These are phyloP conservation scores for Melanargia galathea DNA, from an alignment of 2,888 invertebrate species.

Conservation along the genomic window DNA sequence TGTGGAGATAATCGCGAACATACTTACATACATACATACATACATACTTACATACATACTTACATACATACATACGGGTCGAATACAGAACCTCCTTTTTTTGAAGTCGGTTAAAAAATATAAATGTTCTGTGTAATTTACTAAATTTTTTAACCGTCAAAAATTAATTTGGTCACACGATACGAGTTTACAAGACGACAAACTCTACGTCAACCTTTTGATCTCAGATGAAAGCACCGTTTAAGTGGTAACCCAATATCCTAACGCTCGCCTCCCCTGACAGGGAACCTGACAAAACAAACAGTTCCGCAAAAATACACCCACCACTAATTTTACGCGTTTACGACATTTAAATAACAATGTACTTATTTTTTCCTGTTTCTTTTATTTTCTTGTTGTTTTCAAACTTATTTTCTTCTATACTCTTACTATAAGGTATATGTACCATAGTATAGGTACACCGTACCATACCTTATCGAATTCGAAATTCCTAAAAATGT, in stretches of 20 bases:
- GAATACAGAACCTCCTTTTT: too few relatives aligned
- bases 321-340: constrained; percentile 23
- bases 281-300: constrained; percentile 76
- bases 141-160: not conserved
- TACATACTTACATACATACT: too few relatives aligned
- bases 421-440: too few relatives aligned
- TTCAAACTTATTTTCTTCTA: not conserved
- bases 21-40: too few relatives aligned
- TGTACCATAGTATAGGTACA: too few relatives aligned
- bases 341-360: constrained; percentile 2
- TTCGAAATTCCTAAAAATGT: too few relatives aligned
- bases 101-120: too few relatives aligned
- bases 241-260: constrained; percentile 69
- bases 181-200: constrained; percentile 39
- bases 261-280: constrained; percentile 55
- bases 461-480: too few relatives aligned
- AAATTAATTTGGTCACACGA: constrained; percentile 33
- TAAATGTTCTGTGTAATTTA: not conserved
- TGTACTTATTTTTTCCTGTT: not conserved
- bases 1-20: too few relatives aligned
- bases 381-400: not conserved
- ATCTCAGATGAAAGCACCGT: constrained; percentile 43
- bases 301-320: constrained; percentile 56
- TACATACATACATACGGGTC: too few relatives aligned
- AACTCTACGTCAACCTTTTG: constrained; percentile 38